phyloP scores from a whole-genome alignment of 2,888 invertebrate species.

The Reticulitermes lucifugus region DNA sequence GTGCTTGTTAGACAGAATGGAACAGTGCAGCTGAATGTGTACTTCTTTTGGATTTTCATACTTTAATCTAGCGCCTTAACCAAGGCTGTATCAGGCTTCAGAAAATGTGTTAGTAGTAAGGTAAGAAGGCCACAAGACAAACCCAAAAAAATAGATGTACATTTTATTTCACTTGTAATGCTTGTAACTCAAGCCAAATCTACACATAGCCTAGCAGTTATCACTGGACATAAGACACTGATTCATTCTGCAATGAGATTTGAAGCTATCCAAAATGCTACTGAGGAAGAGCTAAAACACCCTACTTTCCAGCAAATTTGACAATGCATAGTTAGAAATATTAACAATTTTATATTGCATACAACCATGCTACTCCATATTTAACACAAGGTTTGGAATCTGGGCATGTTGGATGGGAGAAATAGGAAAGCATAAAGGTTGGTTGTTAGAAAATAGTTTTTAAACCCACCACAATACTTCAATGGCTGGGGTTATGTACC shows the following conservation, averaged over 20 bases:
- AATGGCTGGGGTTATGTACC: too few species aligned
- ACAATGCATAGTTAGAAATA: neutral
- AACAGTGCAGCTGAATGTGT: neutral
- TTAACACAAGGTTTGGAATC: too few species aligned
- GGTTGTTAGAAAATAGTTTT: too few species aligned
- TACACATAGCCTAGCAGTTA: neutral
- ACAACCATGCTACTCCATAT: neutral
- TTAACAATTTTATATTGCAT: neutral
- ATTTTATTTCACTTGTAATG: neutral
- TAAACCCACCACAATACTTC: too few species aligned
- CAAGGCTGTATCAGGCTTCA: neutral
- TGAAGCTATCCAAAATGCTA: constrained; percentile 3
- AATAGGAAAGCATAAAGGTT: too few species aligned
- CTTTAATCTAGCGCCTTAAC: neutral
- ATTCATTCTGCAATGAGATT: neutral
- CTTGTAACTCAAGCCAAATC: neutral
- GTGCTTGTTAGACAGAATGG: neutral
- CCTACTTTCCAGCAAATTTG: constrained; percentile 6
- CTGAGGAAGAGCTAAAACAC: neutral
- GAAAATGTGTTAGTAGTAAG: neutral
- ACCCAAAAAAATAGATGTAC: neutral
- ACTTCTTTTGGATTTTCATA: neutral
- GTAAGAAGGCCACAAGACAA: neutral
- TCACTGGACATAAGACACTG: neutral
- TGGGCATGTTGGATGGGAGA: too few species aligned